Conservation (phyloP, 2,113 vertebrate species). For the Heptranchias perlo region DNA sequence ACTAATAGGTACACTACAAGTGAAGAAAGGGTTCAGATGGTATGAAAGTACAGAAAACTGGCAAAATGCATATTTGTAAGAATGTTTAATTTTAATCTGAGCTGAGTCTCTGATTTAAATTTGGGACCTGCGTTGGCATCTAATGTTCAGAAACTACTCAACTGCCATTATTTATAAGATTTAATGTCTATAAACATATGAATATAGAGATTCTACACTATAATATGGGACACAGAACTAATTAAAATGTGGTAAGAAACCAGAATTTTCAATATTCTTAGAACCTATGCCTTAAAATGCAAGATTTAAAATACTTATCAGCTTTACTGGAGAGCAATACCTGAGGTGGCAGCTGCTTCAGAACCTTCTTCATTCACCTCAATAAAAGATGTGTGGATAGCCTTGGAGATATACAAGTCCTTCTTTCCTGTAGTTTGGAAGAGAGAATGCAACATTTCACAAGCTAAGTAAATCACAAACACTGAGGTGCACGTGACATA, state of each 20-base stretch:
- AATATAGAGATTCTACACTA: background rate
- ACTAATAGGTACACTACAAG: background rate
- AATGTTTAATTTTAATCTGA: background rate
- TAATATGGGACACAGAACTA: background rate
- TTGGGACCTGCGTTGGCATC: too few relatives aligned
- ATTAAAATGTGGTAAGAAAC: background rate
- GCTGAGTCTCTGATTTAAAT: background rate
- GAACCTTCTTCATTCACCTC: slow-evolving; percentile 96
- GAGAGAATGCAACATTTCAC: slow-evolving; percentile 37
- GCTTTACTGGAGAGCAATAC: slow-evolving; percentile 49
- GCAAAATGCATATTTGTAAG: background rate
- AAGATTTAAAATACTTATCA: background rate
- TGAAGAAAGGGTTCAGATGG: background rate
- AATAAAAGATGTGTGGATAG: slow-evolving; percentile 86
- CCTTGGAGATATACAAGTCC: slow-evolving; percentile 82
- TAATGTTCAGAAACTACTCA: background rate
- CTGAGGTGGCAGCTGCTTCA: slow-evolving; percentile 88
- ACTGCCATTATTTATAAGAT: background rate
- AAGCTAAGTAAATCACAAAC: background rate
- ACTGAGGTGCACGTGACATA: background rate
- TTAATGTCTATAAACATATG: background rate
- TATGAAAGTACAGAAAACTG: background rate
- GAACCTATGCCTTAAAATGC: slow-evolving; percentile 24
- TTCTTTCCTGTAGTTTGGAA: slow-evolving; percentile 65
- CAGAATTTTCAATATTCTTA: background rate